Evolutionary conservation across 2,888 invertebrate genomes (phyloP).

Genomic region (Clostera curtula): DNA sequence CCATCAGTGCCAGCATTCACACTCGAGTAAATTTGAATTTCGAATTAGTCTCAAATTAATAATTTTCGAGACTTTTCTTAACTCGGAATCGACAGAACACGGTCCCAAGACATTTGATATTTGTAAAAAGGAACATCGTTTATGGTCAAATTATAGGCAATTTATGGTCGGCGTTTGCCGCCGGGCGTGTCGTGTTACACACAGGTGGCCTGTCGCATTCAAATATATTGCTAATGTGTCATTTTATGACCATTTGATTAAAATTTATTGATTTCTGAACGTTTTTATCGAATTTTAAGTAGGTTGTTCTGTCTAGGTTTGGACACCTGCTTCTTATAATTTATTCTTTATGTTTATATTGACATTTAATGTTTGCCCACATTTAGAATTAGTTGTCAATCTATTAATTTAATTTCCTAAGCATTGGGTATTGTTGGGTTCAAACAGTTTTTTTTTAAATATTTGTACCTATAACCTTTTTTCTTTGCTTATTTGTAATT

Average conservation of each 20-base stretch:
- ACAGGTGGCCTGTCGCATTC: conserved; percentile 40
- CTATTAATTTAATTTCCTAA: too few species aligned
- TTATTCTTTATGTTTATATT: too few species aligned
- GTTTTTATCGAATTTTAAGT: conserved; percentile 15
- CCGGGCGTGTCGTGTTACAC: conserved; percentile 30
- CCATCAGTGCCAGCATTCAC: too few species aligned
- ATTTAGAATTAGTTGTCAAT: too few species aligned
- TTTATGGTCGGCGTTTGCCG: conserved; percentile 18
- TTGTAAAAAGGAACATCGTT: conserved; percentile 10
- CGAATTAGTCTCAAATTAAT: not conserved
- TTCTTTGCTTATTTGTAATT: too few species aligned
- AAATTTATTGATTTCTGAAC: conserved; percentile 10
- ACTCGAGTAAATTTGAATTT: too few species aligned
- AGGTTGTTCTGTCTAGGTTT: conserved; percentile 1
- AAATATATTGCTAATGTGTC: conserved; percentile 20
- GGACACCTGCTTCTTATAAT: too few species aligned
- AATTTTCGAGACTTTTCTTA: not conserved
- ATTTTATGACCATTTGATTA: conserved; percentile 22
- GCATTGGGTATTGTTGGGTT: too few species aligned
- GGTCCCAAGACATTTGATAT: conserved; percentile 20
- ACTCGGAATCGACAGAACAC: conserved; percentile 6
- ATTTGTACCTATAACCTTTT: too few species aligned
- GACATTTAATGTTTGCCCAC: too few species aligned
- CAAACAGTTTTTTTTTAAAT: too few species aligned
- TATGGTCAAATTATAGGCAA: conserved; percentile 21